These are phyloP conservation scores for Acanthosoma haemorrhoidale DNA, from an alignment of 2,888 invertebrate genomes.

Conservation along the genomic window DNA sequence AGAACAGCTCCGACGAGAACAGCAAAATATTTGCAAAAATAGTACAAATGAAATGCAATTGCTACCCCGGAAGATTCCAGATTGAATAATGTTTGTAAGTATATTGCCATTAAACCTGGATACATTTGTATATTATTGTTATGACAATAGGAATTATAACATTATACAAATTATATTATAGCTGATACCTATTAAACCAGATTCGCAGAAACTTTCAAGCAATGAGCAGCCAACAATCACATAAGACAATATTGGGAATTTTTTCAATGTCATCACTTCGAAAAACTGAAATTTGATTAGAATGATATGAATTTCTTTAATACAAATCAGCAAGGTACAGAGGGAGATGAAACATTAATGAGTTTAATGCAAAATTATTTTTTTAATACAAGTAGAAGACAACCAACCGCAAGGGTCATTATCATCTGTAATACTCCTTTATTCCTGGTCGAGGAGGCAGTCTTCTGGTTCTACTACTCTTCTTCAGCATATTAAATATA, in stretches of 20 bases:
- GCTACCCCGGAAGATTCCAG: background rate
- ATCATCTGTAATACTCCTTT: too few relatives aligned
- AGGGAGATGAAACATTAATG: too few relatives aligned
- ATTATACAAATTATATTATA: too few relatives aligned
- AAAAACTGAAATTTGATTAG: constrained; percentile 5
- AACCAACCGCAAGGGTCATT: too few relatives aligned
- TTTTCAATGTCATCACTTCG: background rate
- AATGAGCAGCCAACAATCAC: background rate
- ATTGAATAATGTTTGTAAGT: constrained; percentile 13
- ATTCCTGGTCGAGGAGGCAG: too few relatives aligned
- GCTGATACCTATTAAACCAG: constrained; percentile 6
- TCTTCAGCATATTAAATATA: too few relatives aligned
- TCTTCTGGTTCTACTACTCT: too few relatives aligned
- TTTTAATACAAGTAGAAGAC: too few relatives aligned
- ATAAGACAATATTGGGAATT: background rate
- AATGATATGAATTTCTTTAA: too few relatives aligned
- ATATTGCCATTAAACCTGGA: constrained; percentile 21
- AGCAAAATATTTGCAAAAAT: constrained; percentile 16
- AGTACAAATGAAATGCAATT: constrained; percentile 5
- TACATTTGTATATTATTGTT: background rate
- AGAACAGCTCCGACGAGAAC: constrained; percentile 13
- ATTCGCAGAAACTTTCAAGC: background rate
- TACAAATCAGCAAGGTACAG: too few relatives aligned
- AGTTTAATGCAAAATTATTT: too few relatives aligned
- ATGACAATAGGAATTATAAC: background rate